Evolutionary conservation across 2,888 invertebrate species (phyloP), one percentile per base, ranked within the genome.

Genomic region (Tipula vernalis): DNA sequence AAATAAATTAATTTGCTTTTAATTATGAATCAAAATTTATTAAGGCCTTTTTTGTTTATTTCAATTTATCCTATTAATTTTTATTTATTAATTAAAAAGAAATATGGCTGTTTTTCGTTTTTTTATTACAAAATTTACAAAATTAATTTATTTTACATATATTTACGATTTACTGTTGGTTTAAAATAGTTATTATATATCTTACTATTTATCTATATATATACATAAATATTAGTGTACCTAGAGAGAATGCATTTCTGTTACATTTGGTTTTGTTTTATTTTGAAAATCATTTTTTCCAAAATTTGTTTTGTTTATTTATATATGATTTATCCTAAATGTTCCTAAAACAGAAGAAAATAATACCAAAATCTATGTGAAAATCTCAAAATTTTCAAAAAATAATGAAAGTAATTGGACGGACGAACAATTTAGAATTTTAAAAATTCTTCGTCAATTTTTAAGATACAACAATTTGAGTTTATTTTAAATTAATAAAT

Each of bases 1-100:
- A 71, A 71, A 71, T 71, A 71, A 71, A 71, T 71, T 71, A 71
- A 71, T 71, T 71, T 71, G 71, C 71, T 71, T 71, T 71, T 71
- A 71, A 71, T 71, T 71, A 71, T 71, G 71, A 71, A 71, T 71
- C 71, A 28, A 71, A 71, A 71, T 71, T 51, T 71, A 28, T 71
- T 71, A 71, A 71, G 71, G 71, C 71, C 28, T 71, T 71, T 71
- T 71, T 18, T 71, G 12, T 71, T 10, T 71, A 71, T 71, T 71
- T 51, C 28, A 71, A 10, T 71, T 71, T 51, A 8, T 71, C 71
- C 28, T 71, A 71, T 71, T 71, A 71, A 71, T 71, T 57, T 71
- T 28, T 28, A 28, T 71, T 28, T 28, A 10, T 51, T 51, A 51
- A 15, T 18, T 71, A 71, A 71, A 71, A 71, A 71, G 51, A 51